Evolutionary conservation across 2,888 invertebrate genomes (phyloP), one percentile per base, ranked within the genome.

Genomic region (Andrena bucephala): DNA sequence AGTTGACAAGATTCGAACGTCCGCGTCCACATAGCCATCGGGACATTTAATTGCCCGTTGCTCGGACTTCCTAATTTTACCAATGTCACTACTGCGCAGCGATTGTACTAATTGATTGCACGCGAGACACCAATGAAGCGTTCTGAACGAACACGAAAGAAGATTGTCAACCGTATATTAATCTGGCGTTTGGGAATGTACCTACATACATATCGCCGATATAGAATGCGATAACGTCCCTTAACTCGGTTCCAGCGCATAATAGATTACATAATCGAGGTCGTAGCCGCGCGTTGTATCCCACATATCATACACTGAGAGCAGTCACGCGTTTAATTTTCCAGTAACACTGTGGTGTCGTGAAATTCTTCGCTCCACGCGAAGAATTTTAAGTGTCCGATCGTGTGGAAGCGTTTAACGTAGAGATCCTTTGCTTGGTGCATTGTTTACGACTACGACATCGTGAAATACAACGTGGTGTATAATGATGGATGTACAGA

Each of bases 1-100:
- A 77, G 80, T 71, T 67, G 80, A 48, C 54, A 33, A 24, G 27
- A 71, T 48, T 48, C 62, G 71, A 29, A 29, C 13, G 10, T 27
- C n/a, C 31, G 24, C 1, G 5, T 27, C 13, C n/a, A 13, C 0
- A 3, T 24, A 3, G 20, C 2, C 2, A 24, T 13, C 13, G 20
- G 13, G 3, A 16, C 48, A 50, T 27, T 42, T 52, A 67, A 48
- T 60, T 31, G 27, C 4, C 10, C 0, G 24, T 6, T 29, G 16
- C 24, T 50, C 42, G 27, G 13, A 48, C 68, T 77, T 66, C 60
- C 60, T 54, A 77, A 77, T 77, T 13, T 36, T 66, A 67, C 27
- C 48, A 74, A 68, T 60, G 36, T 29, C 3, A 10, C 10, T 8
- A 31, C 31, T 31, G 4, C 2, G 1, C 20, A 16, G 31, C 29